These are phyloP conservation scores for Scaptomyza parva DNA, from an alignment of 2,888 invertebrate species.

Conservation along the genomic window DNA sequence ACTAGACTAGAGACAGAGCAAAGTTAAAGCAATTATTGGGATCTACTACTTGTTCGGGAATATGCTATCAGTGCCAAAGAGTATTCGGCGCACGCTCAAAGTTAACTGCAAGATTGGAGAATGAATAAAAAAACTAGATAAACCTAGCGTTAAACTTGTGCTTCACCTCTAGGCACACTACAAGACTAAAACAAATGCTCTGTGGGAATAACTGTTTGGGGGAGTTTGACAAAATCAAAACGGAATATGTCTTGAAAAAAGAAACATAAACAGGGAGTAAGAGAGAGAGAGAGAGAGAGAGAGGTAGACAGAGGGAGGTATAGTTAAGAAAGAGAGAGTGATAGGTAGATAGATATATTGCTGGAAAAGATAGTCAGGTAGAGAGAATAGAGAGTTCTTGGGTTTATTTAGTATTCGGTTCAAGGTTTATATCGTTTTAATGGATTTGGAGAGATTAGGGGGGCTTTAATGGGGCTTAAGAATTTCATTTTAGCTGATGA, in stretches of 20 bases:
- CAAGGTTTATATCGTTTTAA: slow-evolving; percentile 34
- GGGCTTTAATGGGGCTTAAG: slow-evolving; percentile 41
- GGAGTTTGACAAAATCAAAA: slow-evolving; percentile 56
- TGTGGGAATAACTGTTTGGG: slow-evolving; percentile 46
- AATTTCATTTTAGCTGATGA: slow-evolving; percentile 66
- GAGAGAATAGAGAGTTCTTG: slow-evolving; percentile 15
- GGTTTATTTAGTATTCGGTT: slow-evolving; percentile 26
- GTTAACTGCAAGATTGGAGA: slow-evolving; percentile 25
- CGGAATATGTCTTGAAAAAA: slow-evolving; percentile 50
- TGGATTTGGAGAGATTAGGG: slow-evolving; percentile 28
- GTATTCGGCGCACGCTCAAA: slow-evolving; percentile 49
- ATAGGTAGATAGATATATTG: slow-evolving; percentile 28
- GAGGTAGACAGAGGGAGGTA: slow-evolving; percentile 15
- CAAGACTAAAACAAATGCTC: slow-evolving; percentile 62
- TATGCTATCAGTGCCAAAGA: slow-evolving; percentile 39
- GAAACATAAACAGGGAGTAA: slow-evolving; percentile 31
- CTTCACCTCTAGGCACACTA: slow-evolving; percentile 67
- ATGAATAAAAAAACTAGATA: slow-evolving; percentile 44
- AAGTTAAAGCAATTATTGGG: slow-evolving; percentile 46
- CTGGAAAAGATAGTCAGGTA: slow-evolving; percentile 26
- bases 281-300: slow-evolving; percentile 32
- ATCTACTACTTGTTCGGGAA: slow-evolving; percentile 23
- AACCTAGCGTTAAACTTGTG: slow-evolving; percentile 64
- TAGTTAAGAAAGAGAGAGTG: slow-evolving; percentile 19
- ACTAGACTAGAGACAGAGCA: slow-evolving; percentile 50